Evolutionary conservation across 2,113 vertebrate species (phyloP), one percentile per base, ranked within the genome.

Genomic region (Riparia riparia): DNA sequence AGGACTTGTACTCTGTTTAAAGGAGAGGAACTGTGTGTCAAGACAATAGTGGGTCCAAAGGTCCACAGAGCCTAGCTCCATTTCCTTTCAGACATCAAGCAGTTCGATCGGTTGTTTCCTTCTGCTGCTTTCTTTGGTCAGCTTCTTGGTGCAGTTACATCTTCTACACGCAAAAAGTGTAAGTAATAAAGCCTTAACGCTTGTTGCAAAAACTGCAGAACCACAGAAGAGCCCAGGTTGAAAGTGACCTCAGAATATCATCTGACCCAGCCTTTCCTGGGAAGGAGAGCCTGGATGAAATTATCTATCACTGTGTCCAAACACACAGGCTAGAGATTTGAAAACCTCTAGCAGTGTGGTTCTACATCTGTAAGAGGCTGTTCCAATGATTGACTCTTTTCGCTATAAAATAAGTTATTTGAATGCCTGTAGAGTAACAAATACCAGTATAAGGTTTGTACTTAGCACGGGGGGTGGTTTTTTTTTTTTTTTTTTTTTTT

Each of bases 11-110:
- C 5, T 12, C 10, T 45, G 0, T 58, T 22, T 68, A 26, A 47
- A 31, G 25, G 12, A n/a, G 34, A 10, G 7, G 3, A 5, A n/a
- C 3, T 1, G 0, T 37, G 31, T 51, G 20, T 41, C 29, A 54
- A 57, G 32, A 60, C 0, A 1, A 11, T 57, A 17, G 37, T 60
- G 51, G 18, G 17, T 71, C 49, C 57, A 31, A 68, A 57, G 32
- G 9, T n/a, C 29, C 12, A 16, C 3, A 12, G 51, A 81, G 28
- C 47, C 24, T 6, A 34, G n/a, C 17, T 89, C 42, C 5, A 4
- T 49, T 65, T 81, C 31, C 70, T 74, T 85, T 54, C 41, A 50
- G 44, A 17, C 47, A 10, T 32, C 49, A 68, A 44, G 58, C 25
- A 25, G 9, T 31, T 82, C 15, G 63, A 56, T 6, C 32, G 72